phyloP scores from a whole-genome alignment of 2,888 invertebrate species.

The Odontocerum albicorne region DNA sequence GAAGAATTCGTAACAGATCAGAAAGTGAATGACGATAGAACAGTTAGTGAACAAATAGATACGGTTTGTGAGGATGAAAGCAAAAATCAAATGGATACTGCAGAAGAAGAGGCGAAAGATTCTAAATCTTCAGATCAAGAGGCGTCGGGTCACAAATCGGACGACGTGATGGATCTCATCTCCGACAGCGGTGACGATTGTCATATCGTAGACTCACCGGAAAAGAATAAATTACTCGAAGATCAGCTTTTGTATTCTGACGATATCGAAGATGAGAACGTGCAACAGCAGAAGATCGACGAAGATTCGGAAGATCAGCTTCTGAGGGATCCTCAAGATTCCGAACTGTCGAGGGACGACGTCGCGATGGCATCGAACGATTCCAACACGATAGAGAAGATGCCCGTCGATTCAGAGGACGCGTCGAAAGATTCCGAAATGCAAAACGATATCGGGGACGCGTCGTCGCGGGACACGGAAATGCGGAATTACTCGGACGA shows the following conservation, averaged over 20 bases:
- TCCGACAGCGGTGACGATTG: conserved; percentile 41
- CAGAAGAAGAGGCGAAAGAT: conserved; percentile 3
- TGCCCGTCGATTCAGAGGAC: no score
- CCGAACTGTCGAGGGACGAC: no score
- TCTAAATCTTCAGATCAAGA: not conserved
- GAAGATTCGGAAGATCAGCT: conserved; percentile 2
- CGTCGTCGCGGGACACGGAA: no score
- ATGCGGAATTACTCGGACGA: no score
- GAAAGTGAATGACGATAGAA: not conserved
- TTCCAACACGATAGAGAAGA: no score
- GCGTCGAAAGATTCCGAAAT: no score
- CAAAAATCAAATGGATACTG: not conserved
- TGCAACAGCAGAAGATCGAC: not conserved
- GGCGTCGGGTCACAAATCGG: conserved; percentile 32
- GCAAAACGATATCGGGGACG: no score
- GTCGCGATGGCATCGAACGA: no score
- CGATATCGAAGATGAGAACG: conserved; percentile 7
- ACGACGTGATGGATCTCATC: conserved; percentile 37
- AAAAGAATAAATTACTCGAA: conserved; percentile 25
- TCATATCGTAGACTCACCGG: conserved; percentile 31
- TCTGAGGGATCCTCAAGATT: not conserved
- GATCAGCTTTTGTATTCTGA: conserved; percentile 27
- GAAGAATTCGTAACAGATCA: not conserved
- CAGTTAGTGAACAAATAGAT: not conserved
- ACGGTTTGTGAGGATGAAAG: not conserved